These are phyloP conservation scores for Xylocopa sonorina DNA, from an alignment of 1,140 invertebrate genomes.

Conservation along the genomic window DNA sequence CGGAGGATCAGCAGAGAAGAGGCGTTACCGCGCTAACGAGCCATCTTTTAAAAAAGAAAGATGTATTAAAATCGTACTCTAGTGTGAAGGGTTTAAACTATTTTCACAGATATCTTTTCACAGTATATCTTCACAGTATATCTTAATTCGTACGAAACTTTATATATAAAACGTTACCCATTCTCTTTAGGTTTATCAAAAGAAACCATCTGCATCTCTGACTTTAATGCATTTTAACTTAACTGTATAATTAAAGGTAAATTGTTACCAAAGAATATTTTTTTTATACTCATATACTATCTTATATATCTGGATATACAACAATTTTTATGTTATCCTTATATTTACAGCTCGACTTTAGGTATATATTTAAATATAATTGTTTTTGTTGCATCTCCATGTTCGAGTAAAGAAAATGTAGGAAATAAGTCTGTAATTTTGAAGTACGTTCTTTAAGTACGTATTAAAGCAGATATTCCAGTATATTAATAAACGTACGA, in stretches of 20 bases:
- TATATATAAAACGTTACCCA: neutral
- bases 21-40: slow-evolving; percentile 45
- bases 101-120: slow-evolving; percentile 6
- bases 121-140: neutral
- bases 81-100: slow-evolving; percentile 42
- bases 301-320: neutral
- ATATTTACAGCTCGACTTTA: no score
- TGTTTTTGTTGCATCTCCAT: neutral
- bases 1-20: slow-evolving; percentile 34
- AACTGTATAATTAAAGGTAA: neutral
- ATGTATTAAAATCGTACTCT: slow-evolving; percentile 41
- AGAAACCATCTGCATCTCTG: neutral
- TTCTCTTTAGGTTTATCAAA: no score
- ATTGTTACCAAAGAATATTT: neutral
- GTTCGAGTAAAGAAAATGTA: neutral
- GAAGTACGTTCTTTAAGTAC: no score
- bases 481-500: neutral
- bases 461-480: neutral
- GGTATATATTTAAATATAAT: neutral
- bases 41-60: slow-evolving; percentile 50
- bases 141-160: neutral
- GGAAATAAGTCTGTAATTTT: no score
- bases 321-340: no score
- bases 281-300: neutral
- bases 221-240: neutral